phyloP scores from a whole-genome alignment of 2,113 vertebrate species.

The Psilopsiagon aymara region DNA sequence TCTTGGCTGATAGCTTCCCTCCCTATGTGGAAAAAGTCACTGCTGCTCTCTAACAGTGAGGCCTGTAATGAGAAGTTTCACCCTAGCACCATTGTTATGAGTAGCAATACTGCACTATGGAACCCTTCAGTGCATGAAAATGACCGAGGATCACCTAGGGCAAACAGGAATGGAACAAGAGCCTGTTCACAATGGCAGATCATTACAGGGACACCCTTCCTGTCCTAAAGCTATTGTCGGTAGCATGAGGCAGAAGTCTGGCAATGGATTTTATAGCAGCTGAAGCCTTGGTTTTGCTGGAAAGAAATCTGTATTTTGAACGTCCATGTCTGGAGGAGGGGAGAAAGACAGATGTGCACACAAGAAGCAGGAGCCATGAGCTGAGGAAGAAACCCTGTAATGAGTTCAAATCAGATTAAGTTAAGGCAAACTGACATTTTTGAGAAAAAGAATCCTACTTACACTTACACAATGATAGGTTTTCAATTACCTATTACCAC shows the following conservation, averaged over 20 bases:
- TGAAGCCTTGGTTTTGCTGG: neutral
- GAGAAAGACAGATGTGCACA: neutral
- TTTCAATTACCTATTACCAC: neutral
- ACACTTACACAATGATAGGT: neutral
- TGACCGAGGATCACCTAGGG: neutral
- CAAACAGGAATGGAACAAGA: neutral
- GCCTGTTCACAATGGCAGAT: neutral
- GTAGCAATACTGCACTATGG: neutral
- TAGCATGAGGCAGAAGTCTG: neutral
- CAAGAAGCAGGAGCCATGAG: neutral
- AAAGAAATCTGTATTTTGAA: neutral
- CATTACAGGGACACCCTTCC: neutral
- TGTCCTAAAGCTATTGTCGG: neutral
- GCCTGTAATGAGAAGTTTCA: neutral
- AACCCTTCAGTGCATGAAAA: neutral
- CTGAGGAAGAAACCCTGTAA: neutral
- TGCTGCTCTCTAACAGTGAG: neutral
- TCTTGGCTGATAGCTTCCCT: neutral
- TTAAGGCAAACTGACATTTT: neutral
- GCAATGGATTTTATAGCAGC: neutral
- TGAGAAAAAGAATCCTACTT: slow-evolving; percentile 13
- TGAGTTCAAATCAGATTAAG: neutral
- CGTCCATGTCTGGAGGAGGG: neutral
- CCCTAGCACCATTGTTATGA: accelerated
- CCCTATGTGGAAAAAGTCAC: neutral